Base-by-base conservation (phyloP, 2,888 invertebrate genomes). In the Cryptocephalus moraei region DNA sequence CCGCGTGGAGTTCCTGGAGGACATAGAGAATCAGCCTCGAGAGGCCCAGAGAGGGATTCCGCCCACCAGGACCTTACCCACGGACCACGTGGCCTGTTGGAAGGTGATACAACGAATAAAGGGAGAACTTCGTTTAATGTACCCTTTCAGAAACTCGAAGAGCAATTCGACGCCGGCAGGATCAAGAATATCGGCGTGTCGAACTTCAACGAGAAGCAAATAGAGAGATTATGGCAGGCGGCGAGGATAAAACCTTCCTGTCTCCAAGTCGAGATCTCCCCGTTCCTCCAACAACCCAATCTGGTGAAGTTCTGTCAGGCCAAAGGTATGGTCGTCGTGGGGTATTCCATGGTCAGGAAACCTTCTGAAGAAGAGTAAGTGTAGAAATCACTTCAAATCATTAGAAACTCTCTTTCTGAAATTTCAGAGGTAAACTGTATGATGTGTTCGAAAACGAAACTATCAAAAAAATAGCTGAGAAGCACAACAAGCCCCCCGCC, bases 71-170 rank as follows among this genome's bases (percentile, higher is more conserved):
- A 6, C 22, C 3, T 22, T 22, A 6, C 73, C 73, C 11, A 85
- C 86, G 0, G 79, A 88, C 68, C 79, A 81, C 54, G 57, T 81
- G 14, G 81, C 79, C 34, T 72, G 83, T 40, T 91, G 90, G 90
- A 76, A 77, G 73, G 80, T 80, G 65, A 46, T 6, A 4, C 22
- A 22, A 22, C 3, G 22, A 22, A 4, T 6, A 6, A 22, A 22
- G 22, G 2, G 3, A 22, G 22, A n/a, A n/a, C n/a, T n/a, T 22
- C 22, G 22, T 22, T 22, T 4, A 22, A 22, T 22, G 6, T 40
- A 40, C n/a, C 12, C 31, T 22, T 31, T 1, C 8, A 42, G 42
- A 46, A 75, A 52, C 73, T 86, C 73, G 77, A 84, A 57, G 75
- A 77, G 49, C 74, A 84, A 58, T 82, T 84, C 31, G 73, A 78